phyloP scores from a whole-genome alignment of 2,888 invertebrate genomes.

The Asteroscopus sphinx region DNA sequence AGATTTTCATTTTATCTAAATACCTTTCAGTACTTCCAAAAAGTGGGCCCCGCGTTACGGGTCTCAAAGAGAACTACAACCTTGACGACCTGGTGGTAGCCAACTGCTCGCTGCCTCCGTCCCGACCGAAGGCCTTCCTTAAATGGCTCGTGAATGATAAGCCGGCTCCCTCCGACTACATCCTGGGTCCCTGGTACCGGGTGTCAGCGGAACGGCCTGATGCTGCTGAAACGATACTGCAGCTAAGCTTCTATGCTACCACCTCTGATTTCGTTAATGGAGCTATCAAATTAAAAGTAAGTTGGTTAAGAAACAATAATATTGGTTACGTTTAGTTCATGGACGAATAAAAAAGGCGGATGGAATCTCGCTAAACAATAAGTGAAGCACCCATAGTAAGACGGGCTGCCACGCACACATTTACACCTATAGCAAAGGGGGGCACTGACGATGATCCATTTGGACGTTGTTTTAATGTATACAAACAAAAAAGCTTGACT shows the following conservation, averaged over 20 bases:
- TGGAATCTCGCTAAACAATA: no score
- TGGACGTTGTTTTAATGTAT: no score
- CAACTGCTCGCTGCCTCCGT: conserved; percentile 94
- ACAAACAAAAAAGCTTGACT: no score
- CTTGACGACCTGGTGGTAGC: conserved; percentile 93
- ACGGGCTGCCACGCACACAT: no score
- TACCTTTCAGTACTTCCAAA: conserved; percentile 92
- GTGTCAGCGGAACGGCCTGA: conserved; percentile 84
- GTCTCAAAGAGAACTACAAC: conserved; percentile 93
- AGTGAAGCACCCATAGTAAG: no score
- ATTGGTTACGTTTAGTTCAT: no score
- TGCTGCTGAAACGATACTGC: conserved; percentile 93
- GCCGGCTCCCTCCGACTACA: conserved; percentile 87
- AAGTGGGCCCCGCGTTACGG: conserved; percentile 93
- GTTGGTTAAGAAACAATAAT: conserved; percentile 37
- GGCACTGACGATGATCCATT: no score
- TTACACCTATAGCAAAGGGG: no score
- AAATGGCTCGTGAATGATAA: conserved; percentile 95
- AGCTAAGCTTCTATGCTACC: conserved; percentile 93
- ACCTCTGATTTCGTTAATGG: conserved; percentile 93
- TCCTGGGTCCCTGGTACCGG: conserved; percentile 87
- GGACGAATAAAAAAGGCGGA: no score
- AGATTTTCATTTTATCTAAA: conserved; percentile 16
- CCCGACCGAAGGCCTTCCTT: conserved; percentile 94
- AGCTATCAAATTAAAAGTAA: conserved; percentile 94